phyloP scores from a whole-genome alignment of 92 coral and sea anemone species.

The Galaxea fascicularis region DNA sequence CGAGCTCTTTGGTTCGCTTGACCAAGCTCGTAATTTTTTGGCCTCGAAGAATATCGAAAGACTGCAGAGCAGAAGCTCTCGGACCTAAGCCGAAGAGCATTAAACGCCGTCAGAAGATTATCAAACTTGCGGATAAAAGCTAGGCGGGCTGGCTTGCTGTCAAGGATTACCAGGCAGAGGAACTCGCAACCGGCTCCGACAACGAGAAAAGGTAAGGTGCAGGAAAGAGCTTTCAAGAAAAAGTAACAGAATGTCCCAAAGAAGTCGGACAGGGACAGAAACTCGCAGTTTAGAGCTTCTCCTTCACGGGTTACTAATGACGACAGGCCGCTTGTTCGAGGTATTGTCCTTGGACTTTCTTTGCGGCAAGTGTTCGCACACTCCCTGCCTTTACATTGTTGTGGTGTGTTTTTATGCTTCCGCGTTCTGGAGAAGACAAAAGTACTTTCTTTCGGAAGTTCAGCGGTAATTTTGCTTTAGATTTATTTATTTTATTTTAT shows the following conservation, averaged over 20 bases:
- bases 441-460: too few species aligned
- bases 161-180: constrained; percentile 47
- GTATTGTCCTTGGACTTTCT: too few species aligned
- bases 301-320: constrained; percentile 8
- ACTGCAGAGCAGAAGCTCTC: constrained; percentile 19
- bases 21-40: constrained; percentile 17
- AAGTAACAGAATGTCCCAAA: constrained; percentile 27
- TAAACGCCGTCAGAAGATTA: constrained; percentile 37
- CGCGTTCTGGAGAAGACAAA: too few species aligned
- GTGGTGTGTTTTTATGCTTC: too few species aligned
- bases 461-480: too few species aligned
- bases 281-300: constrained; percentile 10
- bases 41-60: neutral
- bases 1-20: constrained; percentile 34
- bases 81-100: neutral
- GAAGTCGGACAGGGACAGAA: constrained; percentile 6
- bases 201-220: constrained; percentile 48
- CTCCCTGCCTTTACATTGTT: too few species aligned
- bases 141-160: constrained; percentile 52
- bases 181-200: neutral
- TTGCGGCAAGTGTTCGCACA: neutral
- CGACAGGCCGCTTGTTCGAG: neutral
- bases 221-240: constrained; percentile 31
- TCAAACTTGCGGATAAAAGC: constrained; percentile 54
- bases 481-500: neutral